Conservation (phyloP, 2,113 vertebrate species). For the Grus americana region DNA sequence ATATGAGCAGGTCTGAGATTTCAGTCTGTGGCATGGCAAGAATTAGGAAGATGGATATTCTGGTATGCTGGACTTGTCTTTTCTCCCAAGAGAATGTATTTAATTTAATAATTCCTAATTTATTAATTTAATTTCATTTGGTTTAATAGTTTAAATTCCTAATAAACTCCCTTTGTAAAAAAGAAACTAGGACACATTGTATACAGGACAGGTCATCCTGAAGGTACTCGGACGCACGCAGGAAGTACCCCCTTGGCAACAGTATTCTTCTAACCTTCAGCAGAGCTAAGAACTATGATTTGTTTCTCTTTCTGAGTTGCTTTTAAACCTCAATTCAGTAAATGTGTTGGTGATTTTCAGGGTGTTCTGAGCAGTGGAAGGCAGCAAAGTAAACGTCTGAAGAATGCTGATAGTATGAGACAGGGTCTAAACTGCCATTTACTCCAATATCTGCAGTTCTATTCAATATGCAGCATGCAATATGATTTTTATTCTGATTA, state of each 20-base stretch:
- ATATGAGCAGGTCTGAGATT: constrained; percentile 21
- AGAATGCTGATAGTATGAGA: not conserved
- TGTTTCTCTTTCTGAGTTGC: not conserved
- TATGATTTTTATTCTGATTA: not conserved
- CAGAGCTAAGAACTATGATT: not conserved
- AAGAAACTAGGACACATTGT: not conserved
- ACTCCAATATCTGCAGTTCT: not conserved
- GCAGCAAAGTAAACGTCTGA: not conserved
- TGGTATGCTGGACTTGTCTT: not conserved
- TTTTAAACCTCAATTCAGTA: constrained; percentile 13
- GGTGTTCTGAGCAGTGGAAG: constrained; percentile 12
- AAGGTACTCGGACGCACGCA: not conserved
- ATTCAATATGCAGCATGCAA: not conserved
- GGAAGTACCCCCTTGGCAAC: not conserved
- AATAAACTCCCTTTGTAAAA: not conserved
- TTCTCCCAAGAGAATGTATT: not conserved
- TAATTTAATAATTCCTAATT: too few relatives aligned
- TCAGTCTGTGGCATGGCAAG: constrained; percentile 23
- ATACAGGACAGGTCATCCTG: not conserved
- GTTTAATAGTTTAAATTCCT: not conserved
- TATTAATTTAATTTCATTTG: too few relatives aligned
- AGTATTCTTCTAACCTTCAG: not conserved
- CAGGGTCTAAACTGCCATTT: not conserved
- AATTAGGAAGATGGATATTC: constrained; percentile 17
- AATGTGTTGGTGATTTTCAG: constrained; percentile 7